Evolutionary conservation across 2,888 invertebrate species (phyloP).

Genomic region (Phyllotreta cruciferae): DNA sequence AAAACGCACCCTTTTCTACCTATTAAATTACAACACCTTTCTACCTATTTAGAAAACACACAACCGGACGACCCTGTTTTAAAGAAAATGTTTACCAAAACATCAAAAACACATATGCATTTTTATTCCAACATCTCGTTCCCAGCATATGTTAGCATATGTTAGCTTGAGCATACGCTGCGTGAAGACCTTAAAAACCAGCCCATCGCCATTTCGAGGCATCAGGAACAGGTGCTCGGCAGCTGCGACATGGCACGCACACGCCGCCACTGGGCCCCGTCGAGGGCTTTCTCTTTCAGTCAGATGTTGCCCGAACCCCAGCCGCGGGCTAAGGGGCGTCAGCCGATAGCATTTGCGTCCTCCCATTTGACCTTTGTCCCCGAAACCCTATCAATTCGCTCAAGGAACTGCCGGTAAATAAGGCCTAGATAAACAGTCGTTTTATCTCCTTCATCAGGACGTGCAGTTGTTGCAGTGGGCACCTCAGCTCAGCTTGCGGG

Average conservation of each 20-base stretch:
- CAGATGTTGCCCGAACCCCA: conserved; percentile 37
- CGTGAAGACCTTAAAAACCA: not conserved
- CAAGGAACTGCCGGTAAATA: not conserved
- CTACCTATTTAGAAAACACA: no score
- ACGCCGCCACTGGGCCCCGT: conserved; percentile 39
- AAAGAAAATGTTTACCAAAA: no score
- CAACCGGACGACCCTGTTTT: no score
- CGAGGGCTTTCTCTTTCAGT: conserved; percentile 39
- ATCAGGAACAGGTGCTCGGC: not conserved
- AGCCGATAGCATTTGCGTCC: conserved; percentile 53
- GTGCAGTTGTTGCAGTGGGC: no score
- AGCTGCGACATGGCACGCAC: no score
- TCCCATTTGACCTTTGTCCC: conserved; percentile 54
- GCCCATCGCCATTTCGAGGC: not conserved
- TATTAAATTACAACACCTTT: no score
- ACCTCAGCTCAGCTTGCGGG: no score
- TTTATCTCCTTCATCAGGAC: no score
- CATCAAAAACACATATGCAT: conserved; percentile 4
- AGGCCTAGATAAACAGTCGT: no score
- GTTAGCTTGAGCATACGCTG: not conserved
- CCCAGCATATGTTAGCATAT: no score
- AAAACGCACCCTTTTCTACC: no score
- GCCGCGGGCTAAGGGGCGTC: conserved; percentile 54
- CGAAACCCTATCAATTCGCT: conserved; percentile 3
- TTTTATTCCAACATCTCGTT: no score